Evolutionary conservation across 92 coral and sea anemone species (phyloP), one percentile per base, ranked within the genome.

Genomic region (Parazoanthus swiftii): DNA sequence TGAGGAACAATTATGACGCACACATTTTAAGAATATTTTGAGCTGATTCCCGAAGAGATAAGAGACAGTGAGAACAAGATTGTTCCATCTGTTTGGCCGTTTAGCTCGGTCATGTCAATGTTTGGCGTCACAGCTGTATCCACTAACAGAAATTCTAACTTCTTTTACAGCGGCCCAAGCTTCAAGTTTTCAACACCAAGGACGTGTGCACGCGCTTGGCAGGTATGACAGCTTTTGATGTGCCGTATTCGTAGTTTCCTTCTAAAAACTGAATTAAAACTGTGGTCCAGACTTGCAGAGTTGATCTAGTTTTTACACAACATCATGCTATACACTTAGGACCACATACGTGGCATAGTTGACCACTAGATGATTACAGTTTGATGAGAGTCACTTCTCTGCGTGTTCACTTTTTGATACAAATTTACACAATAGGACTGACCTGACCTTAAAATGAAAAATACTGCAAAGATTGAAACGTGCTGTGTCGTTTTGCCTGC

Each of bases 181-280:
- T 84, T 67, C 78, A 58, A 10, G 79, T 84, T 73, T 84, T 84
- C 66, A 84, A 33, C 63, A 26, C 79, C 6, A 74, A 84, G 44
- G 87, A 84, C 46, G 87, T 84, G 36, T 84, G 87, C 79, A 84
- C 87, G 16, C 74, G 87, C 14, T 68, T 84, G 77, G 87, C 87
- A 71, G 87, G 87, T 84, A 84, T 4, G 79, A 63, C 8, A 63
- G 7, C 21, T 4, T 7, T 0, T 72, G 37, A 72, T 33, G 42
- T 72, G 76, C 16, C 8, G 42, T 29, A 29, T 29, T 33, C 10
- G 33, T 9, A 29, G 26, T 73, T 26, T 7, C 23, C 21, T 33
- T 33, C 70, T 63, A 63, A 63, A 58, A 21, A 54, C 59, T 54
- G 18, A 13, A 0, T 54, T 10, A 54, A 54, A 63, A 63, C 70